Evolutionary conservation across 2,113 vertebrate species (phyloP).

Genomic region (Coryphaenoides rupestris): DNA sequence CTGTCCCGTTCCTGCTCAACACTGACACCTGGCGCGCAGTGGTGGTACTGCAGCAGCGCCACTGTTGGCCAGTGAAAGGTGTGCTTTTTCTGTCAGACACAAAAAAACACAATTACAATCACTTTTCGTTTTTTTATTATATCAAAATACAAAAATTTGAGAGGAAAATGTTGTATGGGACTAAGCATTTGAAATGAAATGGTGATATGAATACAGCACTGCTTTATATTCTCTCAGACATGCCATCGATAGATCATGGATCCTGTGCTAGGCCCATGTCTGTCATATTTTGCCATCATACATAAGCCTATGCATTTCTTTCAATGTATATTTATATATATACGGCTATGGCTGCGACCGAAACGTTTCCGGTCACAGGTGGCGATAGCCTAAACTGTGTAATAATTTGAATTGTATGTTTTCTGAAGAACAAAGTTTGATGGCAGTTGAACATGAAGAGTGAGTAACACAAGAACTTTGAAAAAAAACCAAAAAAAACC

Average conservation of each 20-base stretch:
- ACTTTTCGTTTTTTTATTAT: constrained; percentile 77
- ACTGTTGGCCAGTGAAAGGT: neutral
- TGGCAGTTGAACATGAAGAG: constrained; percentile 68
- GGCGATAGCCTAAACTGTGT: constrained; percentile 43
- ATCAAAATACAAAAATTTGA: constrained; percentile 83
- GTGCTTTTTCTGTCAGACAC: constrained; percentile 8
- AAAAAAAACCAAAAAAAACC: constrained; percentile 38
- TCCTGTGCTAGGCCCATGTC: constrained; percentile 57
- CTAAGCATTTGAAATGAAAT: constrained; percentile 77
- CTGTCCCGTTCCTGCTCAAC: constrained; percentile 37
- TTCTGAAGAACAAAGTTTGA: constrained; percentile 52
- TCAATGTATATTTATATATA: constrained; percentile 5
- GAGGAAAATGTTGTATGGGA: constrained; percentile 76
- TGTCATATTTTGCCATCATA: constrained; percentile 52
- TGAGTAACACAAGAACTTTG: constrained; percentile 61
- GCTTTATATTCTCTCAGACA: constrained; percentile 65
- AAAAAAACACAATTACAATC: constrained; percentile 34
- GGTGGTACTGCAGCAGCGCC: constrained; percentile 42
- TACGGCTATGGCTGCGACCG: constrained; percentile 49
- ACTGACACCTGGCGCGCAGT: constrained; percentile 62
- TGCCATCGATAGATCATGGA: constrained; percentile 62
- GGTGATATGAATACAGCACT: constrained; percentile 71
- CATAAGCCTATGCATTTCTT: constrained; percentile 55
- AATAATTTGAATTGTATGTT: constrained; percentile 35
- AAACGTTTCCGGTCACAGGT: constrained; percentile 43